Evolutionary conservation across 1,140 invertebrate genomes (phyloP).

Genomic region (Penaeus japonicus): DNA sequence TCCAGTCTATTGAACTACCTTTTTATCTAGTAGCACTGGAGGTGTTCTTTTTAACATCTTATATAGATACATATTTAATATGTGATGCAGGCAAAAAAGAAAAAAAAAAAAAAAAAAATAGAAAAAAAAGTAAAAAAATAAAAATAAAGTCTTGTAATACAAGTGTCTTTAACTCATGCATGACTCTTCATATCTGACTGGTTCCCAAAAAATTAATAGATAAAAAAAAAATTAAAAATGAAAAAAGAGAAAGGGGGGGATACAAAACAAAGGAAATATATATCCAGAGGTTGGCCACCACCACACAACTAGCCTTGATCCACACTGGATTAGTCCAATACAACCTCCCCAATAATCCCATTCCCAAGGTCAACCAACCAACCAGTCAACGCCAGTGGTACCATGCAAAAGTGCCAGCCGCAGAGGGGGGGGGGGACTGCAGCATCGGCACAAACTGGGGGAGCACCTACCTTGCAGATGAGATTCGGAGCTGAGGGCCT

Average conservation of each 20-base stretch:
- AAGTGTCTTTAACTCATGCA: conserved; percentile 17
- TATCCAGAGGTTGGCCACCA: conserved; percentile 29
- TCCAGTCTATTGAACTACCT: too few relatives aligned
- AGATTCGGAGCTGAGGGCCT: conserved; percentile 50
- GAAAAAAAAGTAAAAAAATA: too few relatives aligned
- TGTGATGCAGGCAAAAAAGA: too few relatives aligned
- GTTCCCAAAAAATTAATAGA: conserved; percentile 21
- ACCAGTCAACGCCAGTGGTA: conserved; percentile 27
- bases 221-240: background rate
- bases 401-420: conserved; percentile 17
- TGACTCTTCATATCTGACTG: conserved; percentile 14
- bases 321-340: conserved; percentile 49
- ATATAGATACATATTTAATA: too few relatives aligned
- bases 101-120: too few relatives aligned
- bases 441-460: background rate
- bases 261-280: background rate
- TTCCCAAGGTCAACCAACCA: conserved; percentile 33
- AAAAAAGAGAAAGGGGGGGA: too few relatives aligned
- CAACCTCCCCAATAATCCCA: conserved; percentile 14
- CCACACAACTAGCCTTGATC: conserved; percentile 38
- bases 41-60: too few relatives aligned
- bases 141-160: background rate
- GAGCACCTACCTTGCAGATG: conserved; percentile 48
- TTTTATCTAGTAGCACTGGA: too few relatives aligned
- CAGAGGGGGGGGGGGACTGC: background rate